These are phyloP conservation scores for Rhingia campestris DNA, from an alignment of 2,888 invertebrate species.

Conservation along the genomic window DNA sequence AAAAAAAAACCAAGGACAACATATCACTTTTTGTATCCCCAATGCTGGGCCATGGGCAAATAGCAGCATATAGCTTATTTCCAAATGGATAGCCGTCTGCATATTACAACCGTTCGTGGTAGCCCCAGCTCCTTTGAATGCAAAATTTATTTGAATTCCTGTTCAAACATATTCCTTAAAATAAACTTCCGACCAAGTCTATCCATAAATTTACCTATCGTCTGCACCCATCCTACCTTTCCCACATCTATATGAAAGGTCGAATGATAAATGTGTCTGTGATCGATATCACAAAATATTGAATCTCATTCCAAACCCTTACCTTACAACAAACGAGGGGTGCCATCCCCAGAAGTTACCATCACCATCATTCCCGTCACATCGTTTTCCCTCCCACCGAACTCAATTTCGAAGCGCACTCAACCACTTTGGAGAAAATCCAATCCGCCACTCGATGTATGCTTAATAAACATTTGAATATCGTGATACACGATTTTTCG, in stretches of 20 bases:
- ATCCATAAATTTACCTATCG: conserved; percentile 10
- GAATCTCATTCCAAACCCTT: conserved; percentile 15
- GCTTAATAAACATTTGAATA: conserved; percentile 56
- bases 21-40: too few species aligned
- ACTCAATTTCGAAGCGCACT: conserved; percentile 21
- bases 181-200: not conserved
- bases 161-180: not conserved
- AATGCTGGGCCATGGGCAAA: too few species aligned
- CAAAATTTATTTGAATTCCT: too few species aligned
- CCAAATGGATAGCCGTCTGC: too few species aligned
- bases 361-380: not conserved
- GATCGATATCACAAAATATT: conserved; percentile 34
- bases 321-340: not conserved
- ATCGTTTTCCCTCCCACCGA: too few species aligned
- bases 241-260: not conserved
- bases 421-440: conserved; percentile 44
- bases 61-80: too few species aligned
- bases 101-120: too few species aligned
- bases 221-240: not conserved
- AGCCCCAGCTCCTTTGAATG: too few species aligned
- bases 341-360: not conserved
- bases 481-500: conserved; percentile 56
- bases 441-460: conserved; percentile 57
- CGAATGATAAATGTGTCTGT: conserved; percentile 40
- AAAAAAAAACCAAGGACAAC: too few species aligned